Evolutionary conservation across 2,113 vertebrate genomes (phyloP).

Genomic region (Connochaetes taurinus): DNA sequence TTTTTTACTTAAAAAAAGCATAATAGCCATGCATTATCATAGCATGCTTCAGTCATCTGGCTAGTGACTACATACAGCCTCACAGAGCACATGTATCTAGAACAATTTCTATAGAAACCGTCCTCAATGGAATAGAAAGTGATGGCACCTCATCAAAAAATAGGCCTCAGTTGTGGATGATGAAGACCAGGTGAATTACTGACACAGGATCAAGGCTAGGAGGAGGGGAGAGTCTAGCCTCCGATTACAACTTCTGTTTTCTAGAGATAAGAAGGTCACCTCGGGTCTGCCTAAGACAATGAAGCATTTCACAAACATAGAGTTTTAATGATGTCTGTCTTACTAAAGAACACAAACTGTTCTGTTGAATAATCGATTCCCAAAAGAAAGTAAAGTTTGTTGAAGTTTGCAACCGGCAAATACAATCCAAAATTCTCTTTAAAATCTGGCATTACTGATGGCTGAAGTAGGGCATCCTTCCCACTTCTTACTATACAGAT

Average conservation of each 20-base stretch:
- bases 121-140: not conserved
- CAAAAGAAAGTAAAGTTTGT: not conserved
- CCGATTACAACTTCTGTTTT: not conserved
- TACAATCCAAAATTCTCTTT: not conserved
- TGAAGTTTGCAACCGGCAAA: not conserved
- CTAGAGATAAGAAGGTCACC: not conserved
- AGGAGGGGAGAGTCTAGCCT: not conserved
- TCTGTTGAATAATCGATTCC: not conserved
- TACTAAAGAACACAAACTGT: not conserved
- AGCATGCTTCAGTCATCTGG: conserved; percentile 1
- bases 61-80: not conserved
- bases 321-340: not conserved
- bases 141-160: not conserved
- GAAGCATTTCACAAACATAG: not conserved
- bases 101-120: conserved; percentile 42
- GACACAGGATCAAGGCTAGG: not conserved
- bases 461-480: not conserved
- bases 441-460: not conserved
- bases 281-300: not conserved
- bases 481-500: not conserved
- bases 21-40: not conserved
- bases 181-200: not conserved
- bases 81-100: not conserved
- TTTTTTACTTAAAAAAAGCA: conserved; percentile 19
- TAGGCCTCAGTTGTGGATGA: not conserved